These are phyloP conservation scores for Bos indicus DNA, from an alignment of 2,113 vertebrate genomes.

Conservation along the genomic window DNA sequence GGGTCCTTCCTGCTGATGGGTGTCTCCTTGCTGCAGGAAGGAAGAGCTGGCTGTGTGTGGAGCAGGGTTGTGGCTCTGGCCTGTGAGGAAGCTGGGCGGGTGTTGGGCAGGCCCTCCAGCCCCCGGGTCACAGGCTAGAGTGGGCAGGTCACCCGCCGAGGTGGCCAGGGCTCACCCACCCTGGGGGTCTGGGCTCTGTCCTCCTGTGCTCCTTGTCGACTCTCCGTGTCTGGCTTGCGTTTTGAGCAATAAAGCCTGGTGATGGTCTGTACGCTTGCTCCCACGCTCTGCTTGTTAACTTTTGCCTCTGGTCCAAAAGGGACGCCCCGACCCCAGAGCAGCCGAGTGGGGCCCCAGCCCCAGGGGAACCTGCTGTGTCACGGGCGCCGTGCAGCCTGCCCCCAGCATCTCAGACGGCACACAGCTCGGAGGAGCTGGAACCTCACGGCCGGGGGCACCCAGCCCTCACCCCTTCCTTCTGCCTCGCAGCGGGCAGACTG, in stretches of 20 bases:
- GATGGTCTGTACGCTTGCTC: not conserved
- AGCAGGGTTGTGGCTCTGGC: not conserved
- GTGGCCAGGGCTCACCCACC: not conserved
- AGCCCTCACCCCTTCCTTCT: not conserved
- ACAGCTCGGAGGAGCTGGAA: not conserved
- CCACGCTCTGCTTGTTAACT: accelerated
- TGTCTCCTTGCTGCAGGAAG: not conserved
- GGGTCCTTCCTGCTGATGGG: not conserved
- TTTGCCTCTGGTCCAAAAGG: not conserved
- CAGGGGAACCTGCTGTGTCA: accelerated
- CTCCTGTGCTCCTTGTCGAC: not conserved
- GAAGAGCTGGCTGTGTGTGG: not conserved
- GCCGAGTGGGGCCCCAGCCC: not conserved
- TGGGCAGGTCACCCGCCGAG: accelerated
- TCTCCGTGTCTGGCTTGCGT: not conserved
- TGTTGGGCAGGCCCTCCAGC: not conserved
- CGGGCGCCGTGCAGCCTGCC: not conserved
- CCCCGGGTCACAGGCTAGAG: not conserved
- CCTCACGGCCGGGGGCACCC: accelerated
- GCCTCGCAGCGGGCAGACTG: accelerated
- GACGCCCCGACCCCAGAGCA: accelerated
- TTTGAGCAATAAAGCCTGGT: constrained; percentile 70
- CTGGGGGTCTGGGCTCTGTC: not conserved
- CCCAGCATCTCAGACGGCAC: not conserved
- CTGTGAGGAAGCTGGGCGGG: not conserved